Evolutionary conservation across 2,888 invertebrate genomes (phyloP), one percentile per base, ranked within the genome.

Genomic region (Strigamia crassipes): DNA sequence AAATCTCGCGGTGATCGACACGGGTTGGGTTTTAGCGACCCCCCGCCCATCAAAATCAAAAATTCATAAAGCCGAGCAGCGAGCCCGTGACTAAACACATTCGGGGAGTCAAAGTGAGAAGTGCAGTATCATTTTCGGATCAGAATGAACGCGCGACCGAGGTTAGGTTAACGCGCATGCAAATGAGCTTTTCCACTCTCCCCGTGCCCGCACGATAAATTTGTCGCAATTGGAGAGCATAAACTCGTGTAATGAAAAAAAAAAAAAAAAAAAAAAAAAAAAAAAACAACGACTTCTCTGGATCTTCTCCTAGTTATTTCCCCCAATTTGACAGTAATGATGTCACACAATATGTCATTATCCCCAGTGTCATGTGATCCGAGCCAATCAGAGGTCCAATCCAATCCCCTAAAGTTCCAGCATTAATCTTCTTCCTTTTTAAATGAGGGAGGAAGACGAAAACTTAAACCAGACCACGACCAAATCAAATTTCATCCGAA

Each of bases 261-360:
- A 56, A 18, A 18, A 18, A 27, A 3, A 27, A 15, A 46, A 46
- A 46, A 13, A 15, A 46, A 56, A 56, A 18, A 18, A 18, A 27
- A 3, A 27, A 15, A 46, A 46, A 46, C 15, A 15, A 46, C 13
- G 15, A 15, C 9, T 61, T 27, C 73, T 73, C 31, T 23, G 73
- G 73, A 27, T 73, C 73, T 31, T 31, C 1, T 23, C 73, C 73
- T 73, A 73, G 73, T 73, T 73, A 73, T 73, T 73, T 73, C 73
- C 73, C 23, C 73, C 73, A 73, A 31, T 73, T 73, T 73, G 73
- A 73, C 73, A 73, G 73, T 73, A 73, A 73, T 73, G 73, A 73
- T 73, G 73, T 73, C 73, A 73, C 73, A 73, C 73, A 73, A 73
- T 73, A 73, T 73, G 73, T 73, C 73, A 73, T 73, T 73, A 73